Conservation (phyloP, 2,888 invertebrate genomes). For the Agrochola litura region DNA sequence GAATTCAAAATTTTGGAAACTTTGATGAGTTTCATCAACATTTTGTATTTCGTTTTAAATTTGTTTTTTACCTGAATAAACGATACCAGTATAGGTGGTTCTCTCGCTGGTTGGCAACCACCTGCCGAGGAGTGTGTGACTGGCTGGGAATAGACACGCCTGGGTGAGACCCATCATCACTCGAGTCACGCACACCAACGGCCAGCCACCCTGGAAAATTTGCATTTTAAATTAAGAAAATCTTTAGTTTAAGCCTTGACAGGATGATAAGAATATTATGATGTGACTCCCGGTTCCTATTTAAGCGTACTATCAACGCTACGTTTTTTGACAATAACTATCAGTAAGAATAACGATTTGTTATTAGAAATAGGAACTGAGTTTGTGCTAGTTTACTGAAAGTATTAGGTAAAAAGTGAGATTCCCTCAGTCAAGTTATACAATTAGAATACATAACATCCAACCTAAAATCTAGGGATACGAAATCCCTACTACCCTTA, state of each 20-base stretch:
- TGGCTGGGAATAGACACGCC: conserved; percentile 91
- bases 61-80: conserved; percentile 88
- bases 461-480: conserved; percentile 5
- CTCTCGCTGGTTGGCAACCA: conserved; percentile 92
- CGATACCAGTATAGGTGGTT: conserved; percentile 83
- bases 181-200: conserved; percentile 91
- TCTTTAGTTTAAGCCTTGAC: not conserved
- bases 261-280: not conserved
- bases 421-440: not conserved
- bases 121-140: conserved; percentile 92
- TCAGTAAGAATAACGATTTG: not conserved
- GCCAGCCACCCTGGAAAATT: conserved; percentile 86
- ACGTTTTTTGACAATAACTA: not conserved
- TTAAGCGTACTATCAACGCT: not conserved
- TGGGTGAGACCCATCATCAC: conserved; percentile 93
- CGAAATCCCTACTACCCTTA: conserved; percentile 6
- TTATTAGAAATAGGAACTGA: not conserved
- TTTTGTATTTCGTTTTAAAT: not conserved
- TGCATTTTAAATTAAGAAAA: not conserved
- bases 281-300: not conserved
- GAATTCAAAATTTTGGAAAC: not conserved
- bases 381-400: not conserved
- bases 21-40: not conserved
- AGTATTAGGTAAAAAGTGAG: not conserved
- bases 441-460: conserved; percentile 1